Conservation (phyloP, 2,797 vertebrate genomes). For the Lacerta viridis region DNA sequence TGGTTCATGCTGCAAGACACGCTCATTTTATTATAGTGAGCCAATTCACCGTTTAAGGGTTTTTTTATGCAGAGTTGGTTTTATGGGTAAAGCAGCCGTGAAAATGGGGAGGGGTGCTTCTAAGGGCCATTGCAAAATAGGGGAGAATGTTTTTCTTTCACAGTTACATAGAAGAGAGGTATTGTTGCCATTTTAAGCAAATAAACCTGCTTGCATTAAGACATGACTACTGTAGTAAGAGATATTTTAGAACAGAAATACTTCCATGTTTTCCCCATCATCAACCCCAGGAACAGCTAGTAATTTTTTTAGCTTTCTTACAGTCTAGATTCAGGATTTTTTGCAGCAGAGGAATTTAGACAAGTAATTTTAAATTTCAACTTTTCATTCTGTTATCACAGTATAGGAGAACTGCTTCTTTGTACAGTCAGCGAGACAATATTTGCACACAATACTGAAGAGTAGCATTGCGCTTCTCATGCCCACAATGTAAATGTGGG, state of each 20-base stretch:
- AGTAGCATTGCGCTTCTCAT: not conserved
- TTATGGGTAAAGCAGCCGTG: slow-evolving; percentile 47
- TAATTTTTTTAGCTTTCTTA: not conserved
- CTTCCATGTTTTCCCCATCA: not conserved
- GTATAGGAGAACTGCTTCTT: not conserved
- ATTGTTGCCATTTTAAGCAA: slow-evolving; percentile 41
- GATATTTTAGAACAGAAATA: not conserved
- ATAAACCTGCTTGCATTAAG: slow-evolving; percentile 4
- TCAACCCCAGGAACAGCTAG: not conserved
- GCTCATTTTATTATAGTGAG: slow-evolving; percentile 22
- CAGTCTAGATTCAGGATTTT: not conserved
- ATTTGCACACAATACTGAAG: not conserved
- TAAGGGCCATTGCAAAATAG: not conserved
- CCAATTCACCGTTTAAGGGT: slow-evolving; percentile 37
- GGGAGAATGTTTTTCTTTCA: slow-evolving; percentile 19
- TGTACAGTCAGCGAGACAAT: not conserved
- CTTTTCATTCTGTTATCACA: not conserved
- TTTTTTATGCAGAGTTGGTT: slow-evolving; percentile 50
- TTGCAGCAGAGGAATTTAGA: not conserved
- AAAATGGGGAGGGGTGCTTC: slow-evolving; percentile 33
- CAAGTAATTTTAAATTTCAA: slow-evolving; percentile 1
- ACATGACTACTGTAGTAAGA: not conserved
- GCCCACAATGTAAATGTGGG: not conserved
- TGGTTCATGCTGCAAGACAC: slow-evolving; percentile 30
- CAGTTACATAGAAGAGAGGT: slow-evolving; percentile 24